Base-by-base conservation (phyloP, 92 coral and sea anemone genomes). In the Palythoa grandis region DNA sequence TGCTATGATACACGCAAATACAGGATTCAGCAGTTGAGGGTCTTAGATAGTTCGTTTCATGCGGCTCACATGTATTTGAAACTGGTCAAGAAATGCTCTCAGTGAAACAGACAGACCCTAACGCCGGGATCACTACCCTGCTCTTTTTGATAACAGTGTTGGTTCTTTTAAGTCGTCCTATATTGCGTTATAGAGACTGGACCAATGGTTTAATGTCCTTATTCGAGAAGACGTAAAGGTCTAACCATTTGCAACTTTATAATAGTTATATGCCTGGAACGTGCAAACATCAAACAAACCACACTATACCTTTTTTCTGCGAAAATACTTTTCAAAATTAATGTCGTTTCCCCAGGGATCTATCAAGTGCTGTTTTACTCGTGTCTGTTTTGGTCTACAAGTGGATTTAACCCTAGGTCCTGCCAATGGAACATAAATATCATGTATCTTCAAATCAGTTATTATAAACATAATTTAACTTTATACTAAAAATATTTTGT, bases 281-380 rank as follows among this genome's bases (percentile, higher is more conserved):
- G 13, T 4, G 9, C 1, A 10, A 23, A 19, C 72, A 25, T 19
- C 13, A 22, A 25, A 60, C 16, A 11, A 67, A 10, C 24, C 22
- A 6, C 11, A 9, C 11, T 9, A 6, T 56, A 95, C 98, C 91
- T 82, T 92, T 83, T 94, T 93, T 92, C 88, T 88, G 13, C 92
- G 86, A 85, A 93, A 95, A 48, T 86, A 87, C 29, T 83, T 92
- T 15, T 75, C 91, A 82, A 91, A 85, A 52, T 96, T 94, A 60
- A 83, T 90, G 67, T 93, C 93, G 17, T 90, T 91, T 91, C 91
- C 93, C 25, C 92, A 92, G 24, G 95, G 88, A 68, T 89, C 87
- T 43, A 92, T 89, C 7, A 93, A 83, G 54, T 90, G 90, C 75
- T 95, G 95, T 77, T 85, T 91, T n/a, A 92, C 35, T 71, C 88